Percentiles rank a stretch among this genome's conserved stretches.
These are phyloP conservation scores for Cairina moschata DNA, from an alignment of 2,113 vertebrate species.

Conservation along the genomic window DNA sequence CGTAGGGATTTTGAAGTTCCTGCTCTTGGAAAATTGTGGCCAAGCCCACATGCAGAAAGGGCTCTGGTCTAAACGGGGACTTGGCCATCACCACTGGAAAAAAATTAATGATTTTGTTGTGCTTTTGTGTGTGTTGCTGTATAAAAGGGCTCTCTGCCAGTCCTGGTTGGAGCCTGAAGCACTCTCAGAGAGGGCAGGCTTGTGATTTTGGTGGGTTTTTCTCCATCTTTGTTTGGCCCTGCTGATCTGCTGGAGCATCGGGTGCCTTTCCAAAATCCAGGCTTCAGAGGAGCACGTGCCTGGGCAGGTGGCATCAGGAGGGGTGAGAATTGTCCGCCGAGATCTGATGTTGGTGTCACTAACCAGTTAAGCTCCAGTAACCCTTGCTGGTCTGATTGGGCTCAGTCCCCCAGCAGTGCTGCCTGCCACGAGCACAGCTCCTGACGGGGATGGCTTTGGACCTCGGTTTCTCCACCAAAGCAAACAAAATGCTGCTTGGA, in stretches of 20 bases:
- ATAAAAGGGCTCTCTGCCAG: background rate
- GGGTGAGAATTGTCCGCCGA: background rate
- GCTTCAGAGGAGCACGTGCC: background rate
- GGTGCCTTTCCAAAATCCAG: slow-evolving; percentile 1
- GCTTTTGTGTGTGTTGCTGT: slow-evolving; percentile 37
- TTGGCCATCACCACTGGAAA: background rate
- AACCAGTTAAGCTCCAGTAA: background rate
- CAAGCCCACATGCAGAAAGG: background rate
- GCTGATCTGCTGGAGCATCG: background rate
- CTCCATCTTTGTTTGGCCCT: background rate
- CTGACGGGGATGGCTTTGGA: background rate
- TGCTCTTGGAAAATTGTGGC: background rate
- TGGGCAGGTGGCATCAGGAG: background rate
- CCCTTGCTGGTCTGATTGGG: background rate
- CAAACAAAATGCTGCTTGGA: accelerated
- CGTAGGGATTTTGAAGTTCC: background rate
- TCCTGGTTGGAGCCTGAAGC: background rate
- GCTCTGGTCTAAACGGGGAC: background rate
- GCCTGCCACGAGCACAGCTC: background rate
- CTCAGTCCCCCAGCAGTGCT: background rate
- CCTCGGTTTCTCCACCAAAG: background rate
- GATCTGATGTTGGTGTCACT: background rate
- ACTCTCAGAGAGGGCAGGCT: background rate
- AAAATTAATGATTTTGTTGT: background rate
- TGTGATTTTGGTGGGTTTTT: background rate